Conservation (phyloP, 2,888 invertebrate genomes). For the Eurois occulta region DNA sequence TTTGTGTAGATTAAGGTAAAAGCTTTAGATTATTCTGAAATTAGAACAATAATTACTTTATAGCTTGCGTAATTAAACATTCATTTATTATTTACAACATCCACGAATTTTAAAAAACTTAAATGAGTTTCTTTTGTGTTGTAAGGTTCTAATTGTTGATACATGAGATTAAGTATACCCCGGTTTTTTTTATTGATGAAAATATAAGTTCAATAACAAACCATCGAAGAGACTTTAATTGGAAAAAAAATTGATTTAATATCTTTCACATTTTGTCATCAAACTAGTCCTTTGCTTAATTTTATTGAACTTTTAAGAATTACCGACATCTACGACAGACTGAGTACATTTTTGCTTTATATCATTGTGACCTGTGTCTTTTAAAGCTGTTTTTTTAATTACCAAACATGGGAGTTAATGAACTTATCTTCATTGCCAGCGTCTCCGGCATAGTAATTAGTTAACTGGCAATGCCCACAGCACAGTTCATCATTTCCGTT, state of each 20-base stretch:
- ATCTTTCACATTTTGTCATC: background rate
- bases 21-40: background rate
- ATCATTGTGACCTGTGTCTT: background rate
- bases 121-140: background rate
- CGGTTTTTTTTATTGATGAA: background rate
- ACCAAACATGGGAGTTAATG: background rate
- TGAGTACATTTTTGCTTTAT: background rate
- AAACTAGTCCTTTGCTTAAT: background rate
- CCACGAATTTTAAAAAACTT: background rate
- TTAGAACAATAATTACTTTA: background rate
- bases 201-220: background rate
- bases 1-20: background rate
- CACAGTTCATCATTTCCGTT: background rate
- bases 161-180: background rate
- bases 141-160: background rate
- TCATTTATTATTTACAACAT: background rate
- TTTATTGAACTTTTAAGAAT: background rate
- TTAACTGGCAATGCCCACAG: background rate
- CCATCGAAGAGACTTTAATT: background rate
- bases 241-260: no score
- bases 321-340: background rate
- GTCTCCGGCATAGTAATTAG: background rate
- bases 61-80: background rate
- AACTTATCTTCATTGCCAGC: background rate
- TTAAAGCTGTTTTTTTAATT: background rate